Percentiles rank a stretch among this genome's conserved stretches.
Conservation (phyloP, 2,113 vertebrate genomes). For the Anthoscopus minutus region DNA sequence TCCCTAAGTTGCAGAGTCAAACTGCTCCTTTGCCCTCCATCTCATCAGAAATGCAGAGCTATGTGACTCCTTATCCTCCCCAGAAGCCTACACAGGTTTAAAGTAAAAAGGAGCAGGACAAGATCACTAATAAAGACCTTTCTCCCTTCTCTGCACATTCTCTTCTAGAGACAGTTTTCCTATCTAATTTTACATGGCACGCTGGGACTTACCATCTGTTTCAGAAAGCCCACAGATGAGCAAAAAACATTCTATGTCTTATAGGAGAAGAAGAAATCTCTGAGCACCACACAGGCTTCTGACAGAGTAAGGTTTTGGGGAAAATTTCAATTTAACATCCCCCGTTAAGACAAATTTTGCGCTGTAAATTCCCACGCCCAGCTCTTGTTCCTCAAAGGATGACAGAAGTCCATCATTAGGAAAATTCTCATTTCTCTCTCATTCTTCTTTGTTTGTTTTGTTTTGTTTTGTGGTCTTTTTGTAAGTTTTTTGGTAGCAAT, state of each 20-base stretch:
- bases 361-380: background rate
- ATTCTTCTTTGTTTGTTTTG: background rate
- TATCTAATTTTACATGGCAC: slow-evolving; percentile 29
- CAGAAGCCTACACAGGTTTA: background rate
- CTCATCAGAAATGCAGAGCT: background rate
- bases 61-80: background rate
- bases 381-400: background rate
- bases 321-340: background rate
- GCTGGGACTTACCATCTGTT: slow-evolving; percentile 18
- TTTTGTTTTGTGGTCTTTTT: too few species aligned
- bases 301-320: background rate
- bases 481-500: background rate
- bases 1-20: background rate
- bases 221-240: background rate
- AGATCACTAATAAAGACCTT: background rate
- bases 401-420: background rate
- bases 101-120: background rate
- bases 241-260: background rate
- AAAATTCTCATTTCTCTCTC: background rate
- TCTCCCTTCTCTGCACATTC: background rate
- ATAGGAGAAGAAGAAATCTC: background rate
- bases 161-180: background rate
- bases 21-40: background rate
- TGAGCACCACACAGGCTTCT: background rate
- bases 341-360: background rate